These are phyloP conservation scores for Sebastes jordani DNA, from an alignment of 2,797 vertebrate species.

Conservation along the genomic window DNA sequence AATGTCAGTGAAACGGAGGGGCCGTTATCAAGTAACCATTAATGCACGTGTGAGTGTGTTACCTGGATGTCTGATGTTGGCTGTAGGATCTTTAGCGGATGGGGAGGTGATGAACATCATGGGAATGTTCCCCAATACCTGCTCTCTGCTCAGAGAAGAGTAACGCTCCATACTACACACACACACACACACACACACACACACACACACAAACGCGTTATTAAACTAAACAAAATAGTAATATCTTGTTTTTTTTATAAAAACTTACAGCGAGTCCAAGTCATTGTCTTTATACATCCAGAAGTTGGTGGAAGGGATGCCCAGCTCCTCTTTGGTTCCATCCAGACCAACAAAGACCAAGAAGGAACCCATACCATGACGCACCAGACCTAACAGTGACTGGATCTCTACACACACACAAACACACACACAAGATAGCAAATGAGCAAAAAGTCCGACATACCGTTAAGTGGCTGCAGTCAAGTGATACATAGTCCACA, in stretches of 20 bases:
- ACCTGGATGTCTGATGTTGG: slow-evolving; percentile 82
- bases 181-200: background rate
- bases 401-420: slow-evolving; percentile 63
- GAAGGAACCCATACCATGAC: slow-evolving; percentile 85
- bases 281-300: slow-evolving; percentile 86
- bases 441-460: background rate
- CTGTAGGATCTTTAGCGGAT: slow-evolving; percentile 85
- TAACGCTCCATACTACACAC: slow-evolving; percentile 77
- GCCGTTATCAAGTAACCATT: background rate
- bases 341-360: slow-evolving; percentile 85
- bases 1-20: background rate
- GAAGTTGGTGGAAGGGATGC: slow-evolving; percentile 82
- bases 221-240: background rate
- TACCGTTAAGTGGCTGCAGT: background rate
- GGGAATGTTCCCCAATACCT: slow-evolving; percentile 81
- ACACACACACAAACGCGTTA: background rate
- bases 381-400: slow-evolving; percentile 75
- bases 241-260: background rate
- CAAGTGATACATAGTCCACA: background rate
- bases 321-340: slow-evolving; percentile 82
- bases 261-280: slow-evolving; percentile 78
- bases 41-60: background rate
- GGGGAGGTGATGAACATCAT: slow-evolving; percentile 88
- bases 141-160: slow-evolving; percentile 67
- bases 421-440: rapidly evolving